Evolutionary conservation across 2,888 invertebrate genomes (phyloP).

Genomic region (Monochamus alternatus): DNA sequence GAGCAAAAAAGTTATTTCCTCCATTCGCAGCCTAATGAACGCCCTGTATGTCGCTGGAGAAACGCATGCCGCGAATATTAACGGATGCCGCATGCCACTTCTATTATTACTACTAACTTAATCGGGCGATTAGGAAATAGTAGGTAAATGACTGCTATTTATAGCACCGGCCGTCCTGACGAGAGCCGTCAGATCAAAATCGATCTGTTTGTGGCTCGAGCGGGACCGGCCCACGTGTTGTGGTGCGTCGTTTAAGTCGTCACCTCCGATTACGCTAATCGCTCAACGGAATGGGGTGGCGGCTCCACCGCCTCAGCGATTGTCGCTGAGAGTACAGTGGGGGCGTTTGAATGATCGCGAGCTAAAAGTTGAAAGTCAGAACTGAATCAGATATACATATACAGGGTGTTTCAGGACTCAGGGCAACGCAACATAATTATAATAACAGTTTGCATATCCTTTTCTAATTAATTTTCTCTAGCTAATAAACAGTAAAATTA

Average conservation of each 20-base stretch:
- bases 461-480: too few species aligned
- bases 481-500: too few species aligned
- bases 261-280: neutral
- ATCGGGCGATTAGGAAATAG: slow-evolving; percentile 15
- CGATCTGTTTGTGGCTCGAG: slow-evolving; percentile 18
- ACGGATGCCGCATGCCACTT: slow-evolving; percentile 16
- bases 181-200: slow-evolving; percentile 5
- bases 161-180: slow-evolving; percentile 9
- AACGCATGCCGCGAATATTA: neutral
- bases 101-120: slow-evolving; percentile 20
- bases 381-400: too few species aligned
- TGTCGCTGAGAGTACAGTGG: neutral
- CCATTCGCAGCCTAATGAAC: neutral
- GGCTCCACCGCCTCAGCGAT: neutral
- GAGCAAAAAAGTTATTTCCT: too few species aligned
- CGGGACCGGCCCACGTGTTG: slow-evolving; percentile 7
- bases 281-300: neutral
- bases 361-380: too few species aligned
- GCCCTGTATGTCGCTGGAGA: neutral
- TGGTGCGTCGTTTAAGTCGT: neutral
- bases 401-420: too few species aligned
- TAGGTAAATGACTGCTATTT: slow-evolving; percentile 17
- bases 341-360: too few species aligned
- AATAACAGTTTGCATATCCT: too few species aligned
- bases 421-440: too few species aligned